Evolutionary conservation across 1,140 invertebrate species (phyloP).

Genomic region (Cherax destructor): DNA sequence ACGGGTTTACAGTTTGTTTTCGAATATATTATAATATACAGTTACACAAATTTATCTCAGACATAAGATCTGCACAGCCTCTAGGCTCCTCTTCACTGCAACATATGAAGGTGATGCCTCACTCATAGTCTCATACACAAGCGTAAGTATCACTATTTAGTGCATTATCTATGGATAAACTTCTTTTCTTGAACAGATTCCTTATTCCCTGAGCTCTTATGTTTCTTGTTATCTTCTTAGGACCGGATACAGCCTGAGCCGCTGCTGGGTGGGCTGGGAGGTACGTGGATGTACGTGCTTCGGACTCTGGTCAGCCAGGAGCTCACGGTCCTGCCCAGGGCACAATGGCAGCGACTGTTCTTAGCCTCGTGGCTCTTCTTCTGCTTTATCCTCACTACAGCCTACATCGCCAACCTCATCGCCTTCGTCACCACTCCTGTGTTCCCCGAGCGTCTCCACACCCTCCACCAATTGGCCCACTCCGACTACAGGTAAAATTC

Average conservation of each 20-base stretch:
- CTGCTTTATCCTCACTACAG: conserved; percentile 11
- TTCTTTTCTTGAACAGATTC: too few species aligned
- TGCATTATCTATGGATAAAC: not conserved
- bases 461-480: not conserved
- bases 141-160: not conserved
- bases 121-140: too few species aligned
- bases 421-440: conserved; percentile 41
- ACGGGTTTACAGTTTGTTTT: too few species aligned
- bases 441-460: conserved; percentile 17
- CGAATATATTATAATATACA: too few species aligned
- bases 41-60: too few species aligned
- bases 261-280: not conserved
- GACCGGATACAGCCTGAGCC: not conserved
- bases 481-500: not conserved
- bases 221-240: not conserved
- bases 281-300: not conserved
- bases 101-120: not conserved
- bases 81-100: not conserved
- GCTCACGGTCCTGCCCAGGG: not conserved
- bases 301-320: not conserved
- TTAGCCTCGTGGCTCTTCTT: not conserved
- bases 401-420: conserved; percentile 39
- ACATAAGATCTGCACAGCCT: not conserved
- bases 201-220: not conserved
- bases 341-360: conserved; percentile 3